Conservation (phyloP, 2,888 invertebrate genomes). For the Microchrysa polita region DNA sequence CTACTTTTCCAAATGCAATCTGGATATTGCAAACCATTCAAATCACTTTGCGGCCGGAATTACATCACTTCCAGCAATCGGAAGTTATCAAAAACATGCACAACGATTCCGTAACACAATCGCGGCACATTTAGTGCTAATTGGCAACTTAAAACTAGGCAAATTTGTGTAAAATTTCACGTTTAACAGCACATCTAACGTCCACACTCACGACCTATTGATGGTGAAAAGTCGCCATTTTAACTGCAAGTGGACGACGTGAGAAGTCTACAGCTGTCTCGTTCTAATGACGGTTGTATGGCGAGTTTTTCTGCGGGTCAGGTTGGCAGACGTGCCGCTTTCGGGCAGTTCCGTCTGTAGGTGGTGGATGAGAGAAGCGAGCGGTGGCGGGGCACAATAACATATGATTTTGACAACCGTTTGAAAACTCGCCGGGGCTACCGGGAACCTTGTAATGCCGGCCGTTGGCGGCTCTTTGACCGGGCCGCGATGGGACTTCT, state of each 20-base stretch:
- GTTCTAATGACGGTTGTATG: constrained; percentile 46
- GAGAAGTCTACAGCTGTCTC: constrained; percentile 32
- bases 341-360: constrained; percentile 14
- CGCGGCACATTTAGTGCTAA: background rate
- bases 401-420: constrained; percentile 46
- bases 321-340: constrained; percentile 35
- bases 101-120: background rate
- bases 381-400: background rate
- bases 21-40: constrained; percentile 27
- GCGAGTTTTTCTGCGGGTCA: background rate
- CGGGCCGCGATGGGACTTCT: too few relatives aligned
- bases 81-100: background rate
- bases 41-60: constrained; percentile 24
- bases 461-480: constrained; percentile 19
- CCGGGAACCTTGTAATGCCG: background rate
- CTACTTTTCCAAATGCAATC: constrained; percentile 12
- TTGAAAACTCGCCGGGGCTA: constrained; percentile 19
- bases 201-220: constrained; percentile 39
- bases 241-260: constrained; percentile 25
- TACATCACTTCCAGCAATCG: constrained; percentile 22
- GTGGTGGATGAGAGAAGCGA: background rate
- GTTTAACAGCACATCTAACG: constrained; percentile 40
- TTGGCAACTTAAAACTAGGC: constrained; percentile 42
- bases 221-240: constrained; percentile 49
- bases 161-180: constrained; percentile 34